A percentile compares a stretch with the other conserved stretches of the same genome.
phyloP scores from a whole-genome alignment of 2,888 invertebrate species.

The Drosophila mettleri region DNA sequence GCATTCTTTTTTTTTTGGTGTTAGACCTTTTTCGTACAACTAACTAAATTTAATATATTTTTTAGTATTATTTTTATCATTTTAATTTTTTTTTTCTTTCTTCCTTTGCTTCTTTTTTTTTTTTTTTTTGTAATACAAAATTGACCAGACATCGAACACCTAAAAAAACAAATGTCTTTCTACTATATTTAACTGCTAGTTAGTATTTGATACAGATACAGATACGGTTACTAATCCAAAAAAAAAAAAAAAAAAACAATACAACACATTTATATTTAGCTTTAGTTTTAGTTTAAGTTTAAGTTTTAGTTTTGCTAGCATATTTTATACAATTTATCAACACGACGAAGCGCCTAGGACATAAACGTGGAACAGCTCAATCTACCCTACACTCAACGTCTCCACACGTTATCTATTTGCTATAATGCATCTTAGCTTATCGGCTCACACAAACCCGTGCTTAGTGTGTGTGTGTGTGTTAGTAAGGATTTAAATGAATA shows the following conservation, averaged over 20 bases:
- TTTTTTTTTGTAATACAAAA: conserved; percentile 49
- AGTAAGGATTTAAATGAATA: not conserved
- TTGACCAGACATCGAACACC: conserved; percentile 68
- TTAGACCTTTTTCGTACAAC: conserved; percentile 55
- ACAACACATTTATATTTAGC: conserved; percentile 37
- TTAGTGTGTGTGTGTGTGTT: not conserved
- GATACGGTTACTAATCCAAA: conserved; percentile 40
- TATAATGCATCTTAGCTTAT: conserved; percentile 16
- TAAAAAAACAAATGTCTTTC: conserved; percentile 51
- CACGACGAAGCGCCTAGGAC: conserved; percentile 67
- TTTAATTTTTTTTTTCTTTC: not conserved
- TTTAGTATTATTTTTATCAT: not conserved
- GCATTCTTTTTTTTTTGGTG: conserved; percentile 48
- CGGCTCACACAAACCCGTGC: conserved; percentile 5
- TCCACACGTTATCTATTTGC: conserved; percentile 10
- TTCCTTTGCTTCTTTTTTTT: conserved; percentile 4
- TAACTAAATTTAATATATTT: conserved; percentile 50
- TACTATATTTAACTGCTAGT: conserved; percentile 63
- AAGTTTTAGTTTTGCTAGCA: conserved; percentile 21
- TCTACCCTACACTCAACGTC: conserved; percentile 26
- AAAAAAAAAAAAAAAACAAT: conserved; percentile 57
- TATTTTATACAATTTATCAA: conserved; percentile 55
- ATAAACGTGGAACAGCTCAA: conserved; percentile 68
- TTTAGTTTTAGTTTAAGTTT: conserved; percentile 23
- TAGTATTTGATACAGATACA: conserved; percentile 73